phyloP scores from a whole-genome alignment of 2,113 vertebrate species.

The Psilopsiagon aurifrons region DNA sequence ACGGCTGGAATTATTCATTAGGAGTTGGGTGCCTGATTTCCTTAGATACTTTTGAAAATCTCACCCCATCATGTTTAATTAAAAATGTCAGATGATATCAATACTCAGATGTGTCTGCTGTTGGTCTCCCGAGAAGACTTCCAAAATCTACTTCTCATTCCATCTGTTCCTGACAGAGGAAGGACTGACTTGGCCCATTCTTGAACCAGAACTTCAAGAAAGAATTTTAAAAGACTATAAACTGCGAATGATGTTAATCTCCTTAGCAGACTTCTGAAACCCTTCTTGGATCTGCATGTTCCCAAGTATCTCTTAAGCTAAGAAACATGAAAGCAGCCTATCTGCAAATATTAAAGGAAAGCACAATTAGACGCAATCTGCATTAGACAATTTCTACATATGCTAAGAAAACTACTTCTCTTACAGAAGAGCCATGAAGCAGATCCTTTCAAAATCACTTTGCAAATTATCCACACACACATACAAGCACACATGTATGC shows the following conservation, averaged over 20 bases:
- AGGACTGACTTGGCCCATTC: conserved; percentile 54
- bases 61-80: conserved; percentile 66
- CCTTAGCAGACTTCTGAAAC: conserved; percentile 37
- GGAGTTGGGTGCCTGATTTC: conserved; percentile 67
- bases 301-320: conserved; percentile 20
- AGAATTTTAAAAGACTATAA: conserved; percentile 58
- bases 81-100: conserved; percentile 64
- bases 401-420: neutral
- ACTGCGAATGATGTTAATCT: conserved; percentile 53
- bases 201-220: conserved; percentile 58
- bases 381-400: neutral
- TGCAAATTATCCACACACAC: neutral
- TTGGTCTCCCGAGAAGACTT: conserved; percentile 56
- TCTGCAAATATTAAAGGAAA: neutral
- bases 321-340: neutral
- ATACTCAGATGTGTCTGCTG: conserved; percentile 54
- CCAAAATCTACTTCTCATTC: conserved; percentile 62
- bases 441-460: neutral
- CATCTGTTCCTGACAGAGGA: conserved; percentile 56
- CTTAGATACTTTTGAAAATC: conserved; percentile 63
- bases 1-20: conserved; percentile 62
- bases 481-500: neutral
- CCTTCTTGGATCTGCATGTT: conserved; percentile 23
- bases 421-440: neutral
- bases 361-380: neutral